A percentile compares a stretch with the other conserved stretches of the same genome.
Conservation (phyloP, 2,113 vertebrate genomes). For the Conger conger region DNA sequence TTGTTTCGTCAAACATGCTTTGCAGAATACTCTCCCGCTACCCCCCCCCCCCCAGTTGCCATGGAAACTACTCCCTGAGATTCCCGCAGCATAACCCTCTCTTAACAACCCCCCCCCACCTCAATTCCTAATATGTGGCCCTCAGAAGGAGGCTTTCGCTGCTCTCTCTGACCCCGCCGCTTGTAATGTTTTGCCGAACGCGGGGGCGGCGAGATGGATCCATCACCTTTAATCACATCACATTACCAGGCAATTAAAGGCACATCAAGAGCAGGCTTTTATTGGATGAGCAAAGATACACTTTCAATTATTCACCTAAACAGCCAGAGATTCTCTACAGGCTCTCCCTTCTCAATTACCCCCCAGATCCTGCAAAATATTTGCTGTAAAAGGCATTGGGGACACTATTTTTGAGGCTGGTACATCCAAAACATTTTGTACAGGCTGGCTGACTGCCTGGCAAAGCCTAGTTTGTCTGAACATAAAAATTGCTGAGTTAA, state of each 20-base stretch:
- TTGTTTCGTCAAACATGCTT: neutral
- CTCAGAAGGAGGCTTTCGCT: constrained; percentile 31
- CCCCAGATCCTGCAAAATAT: neutral
- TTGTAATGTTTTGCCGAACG: constrained; percentile 41
- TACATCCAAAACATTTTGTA: neutral
- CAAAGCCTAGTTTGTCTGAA: neutral
- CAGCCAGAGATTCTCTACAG: neutral
- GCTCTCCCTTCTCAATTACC: neutral
- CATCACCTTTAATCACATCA: constrained; percentile 49
- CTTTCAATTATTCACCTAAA: constrained; percentile 16
- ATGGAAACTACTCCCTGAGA: constrained; percentile 26
- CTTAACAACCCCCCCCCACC: constrained; percentile 11
- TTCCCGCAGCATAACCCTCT: constrained; percentile 27
- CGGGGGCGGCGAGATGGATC: constrained; percentile 23
- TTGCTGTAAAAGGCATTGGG: neutral
- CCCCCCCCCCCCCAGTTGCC: neutral
- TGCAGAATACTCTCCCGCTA: neutral
- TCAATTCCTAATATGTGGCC: constrained; percentile 29
- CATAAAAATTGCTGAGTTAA: neutral
- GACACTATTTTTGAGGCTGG: neutral
- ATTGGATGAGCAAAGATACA: constrained; percentile 37
- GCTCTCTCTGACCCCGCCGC: constrained; percentile 46
- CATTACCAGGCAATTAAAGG: constrained; percentile 54
- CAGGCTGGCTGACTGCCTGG: neutral
- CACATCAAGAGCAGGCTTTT: constrained; percentile 36